Evolutionary conservation across 2,113 vertebrate species (phyloP), one percentile per base, ranked within the genome.

Genomic region (Mionectes macconnelli): DNA sequence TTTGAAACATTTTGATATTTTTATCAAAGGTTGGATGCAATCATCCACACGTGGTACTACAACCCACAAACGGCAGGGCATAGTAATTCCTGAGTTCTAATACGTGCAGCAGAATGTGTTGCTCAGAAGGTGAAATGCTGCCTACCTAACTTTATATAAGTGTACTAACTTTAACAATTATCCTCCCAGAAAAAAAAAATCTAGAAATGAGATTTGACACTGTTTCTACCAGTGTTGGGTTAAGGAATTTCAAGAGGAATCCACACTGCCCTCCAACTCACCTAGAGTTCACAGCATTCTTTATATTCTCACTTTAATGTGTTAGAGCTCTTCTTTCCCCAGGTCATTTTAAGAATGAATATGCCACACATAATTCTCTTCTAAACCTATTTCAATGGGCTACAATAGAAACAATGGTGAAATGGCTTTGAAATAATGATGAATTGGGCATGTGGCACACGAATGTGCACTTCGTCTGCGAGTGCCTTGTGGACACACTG

Each of bases 371-470:
- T 66, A 75, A 74, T 72, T 94, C 68, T 64, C 79, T 60, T 64
- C 88, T 90, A 86, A 91, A 92, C 52, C 69, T 89, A 78, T 87
- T 95, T 90, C 59, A 94, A 56, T 89, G 70, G 83, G 39, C 72
- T 67, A 45, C 56, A 91, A 75, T 23, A 83, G 73, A 92, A 93
- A 97, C 80, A 94, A 95, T 94, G 79, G 69, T 81, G 93, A 93
- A 93, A 94, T 16, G 56, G 40, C 85, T 96, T 92, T 95, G 79
- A 96, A 97, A 94, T 86, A 90, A 86, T 84, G 88, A 94, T 89
- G 76, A 62, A 92, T 72, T 86, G 35, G 64, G 80, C 88, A 92
- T 90, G 80, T 89, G 92, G 83, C 73, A 86, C 79, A 94, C 9
- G 73, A 84, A 94, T 84, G 76, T 92, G 92, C 9, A 13, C 60